Evolutionary conservation across 2,888 invertebrate genomes (phyloP), one percentile per base, ranked within the genome.

Genomic region (Trilocha varians): DNA sequence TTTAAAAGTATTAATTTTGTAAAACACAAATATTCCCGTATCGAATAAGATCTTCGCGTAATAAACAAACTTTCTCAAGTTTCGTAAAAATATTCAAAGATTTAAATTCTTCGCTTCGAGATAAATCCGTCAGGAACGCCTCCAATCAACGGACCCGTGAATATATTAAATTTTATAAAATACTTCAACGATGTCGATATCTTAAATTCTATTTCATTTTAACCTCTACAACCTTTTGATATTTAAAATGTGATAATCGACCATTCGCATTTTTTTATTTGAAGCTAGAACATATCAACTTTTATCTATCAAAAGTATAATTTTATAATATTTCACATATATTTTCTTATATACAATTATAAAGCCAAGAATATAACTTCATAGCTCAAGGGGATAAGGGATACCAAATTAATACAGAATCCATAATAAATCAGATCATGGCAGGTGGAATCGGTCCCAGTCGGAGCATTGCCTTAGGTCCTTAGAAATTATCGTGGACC

Each of bases 391-490:
- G 85, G 83, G 78, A 80, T 80, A 83, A 82, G 83, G 85, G 76
- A 84, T 84, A 85, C 84, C 84, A 84, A 84, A 85, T 85, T 85
- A 85, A 83, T 85, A 79, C 75, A 82, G 84, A 84, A 84, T 85
- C 77, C 83, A 82, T 84, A 83, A 85, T 85, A 85, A 85, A 85
- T 85, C 85, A 84, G 78, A 76, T 60, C 58, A 51, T 65, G 79
- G 84, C 85, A 85, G 85, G 85, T 84, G 85, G 79, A 80, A 70
- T 67, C 59, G 65, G 70, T 74, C 69, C 69, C 71, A 67, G 68
- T 66, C 68, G 71, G 70, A 73, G 65, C 76, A 74, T 79, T 53
- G 84, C 85, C 85, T 82, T 71, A 70, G 84, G 84, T 73, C 74
- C 78, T 79, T 70, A 70, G 75, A 79, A 79, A 83, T 83, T 76